A percentile compares a stretch with the other conserved stretches of the same genome.
These are phyloP conservation scores for Dasysyrphus tricinctus DNA, from an alignment of 2,888 invertebrate species.

Conservation along the genomic window DNA sequence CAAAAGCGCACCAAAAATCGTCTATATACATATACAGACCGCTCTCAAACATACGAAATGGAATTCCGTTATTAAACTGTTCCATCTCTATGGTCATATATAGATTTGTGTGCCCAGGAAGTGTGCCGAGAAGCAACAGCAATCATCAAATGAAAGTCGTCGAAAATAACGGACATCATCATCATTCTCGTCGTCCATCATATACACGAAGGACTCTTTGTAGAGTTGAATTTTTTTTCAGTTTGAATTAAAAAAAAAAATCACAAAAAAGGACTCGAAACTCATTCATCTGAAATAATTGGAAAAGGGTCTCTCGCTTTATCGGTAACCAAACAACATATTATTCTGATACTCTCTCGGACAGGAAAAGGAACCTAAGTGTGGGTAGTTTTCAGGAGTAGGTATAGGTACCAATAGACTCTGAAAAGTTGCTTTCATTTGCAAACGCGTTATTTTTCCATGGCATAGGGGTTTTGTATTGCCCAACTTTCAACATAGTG, in stretches of 20 bases:
- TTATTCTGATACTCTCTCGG: slow-evolving; percentile 68
- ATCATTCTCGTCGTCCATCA: slow-evolving; percentile 41
- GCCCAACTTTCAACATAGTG: background rate
- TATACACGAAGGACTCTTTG: slow-evolving; percentile 36
- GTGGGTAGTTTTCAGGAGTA: slow-evolving; percentile 13
- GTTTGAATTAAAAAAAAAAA: slow-evolving; percentile 58
- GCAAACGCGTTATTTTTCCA: slow-evolving; percentile 20
- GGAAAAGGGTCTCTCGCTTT: slow-evolving; percentile 76
- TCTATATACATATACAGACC: background rate
- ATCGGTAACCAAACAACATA: slow-evolving; percentile 78
- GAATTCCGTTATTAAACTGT: slow-evolving; percentile 69
- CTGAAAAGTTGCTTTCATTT: slow-evolving; percentile 20
- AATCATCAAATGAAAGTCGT: slow-evolving; percentile 72
- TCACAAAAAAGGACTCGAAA: slow-evolving; percentile 75
- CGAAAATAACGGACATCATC: slow-evolving; percentile 65
- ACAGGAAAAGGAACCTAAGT: slow-evolving; percentile 23
- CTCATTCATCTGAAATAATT: slow-evolving; percentile 79
- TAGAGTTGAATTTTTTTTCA: slow-evolving; percentile 26
- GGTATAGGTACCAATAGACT: background rate
- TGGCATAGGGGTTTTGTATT: background rate
- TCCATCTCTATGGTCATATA: slow-evolving; percentile 25
- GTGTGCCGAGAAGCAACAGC: slow-evolving; percentile 57
- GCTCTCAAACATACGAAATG: slow-evolving; percentile 57
- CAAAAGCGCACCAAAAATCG: slow-evolving; percentile 63
- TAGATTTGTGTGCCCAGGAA: slow-evolving; percentile 31